These are phyloP conservation scores for Zapornia atra DNA, from an alignment of 2,113 vertebrate genomes.

Conservation along the genomic window DNA sequence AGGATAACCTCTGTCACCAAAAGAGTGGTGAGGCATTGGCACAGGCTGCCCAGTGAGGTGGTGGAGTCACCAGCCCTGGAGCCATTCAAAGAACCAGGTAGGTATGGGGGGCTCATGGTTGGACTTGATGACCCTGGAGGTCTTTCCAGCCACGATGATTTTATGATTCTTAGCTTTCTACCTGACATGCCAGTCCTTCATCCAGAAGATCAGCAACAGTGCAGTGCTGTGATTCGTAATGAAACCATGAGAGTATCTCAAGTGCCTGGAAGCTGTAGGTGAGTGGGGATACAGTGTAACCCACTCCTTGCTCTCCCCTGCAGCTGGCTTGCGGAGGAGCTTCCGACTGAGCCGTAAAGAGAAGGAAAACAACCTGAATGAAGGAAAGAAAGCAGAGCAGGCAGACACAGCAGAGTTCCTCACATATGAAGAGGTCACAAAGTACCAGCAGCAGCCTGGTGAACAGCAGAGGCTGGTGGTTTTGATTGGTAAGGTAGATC, in stretches of 20 bases:
- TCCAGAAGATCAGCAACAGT: neutral
- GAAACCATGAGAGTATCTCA: accelerated
- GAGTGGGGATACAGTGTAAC: neutral
- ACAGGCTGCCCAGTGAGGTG: too few relatives aligned
- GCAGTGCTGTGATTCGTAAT: neutral
- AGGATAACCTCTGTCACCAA: too few relatives aligned
- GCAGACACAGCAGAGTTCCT: slow-evolving; percentile 74
- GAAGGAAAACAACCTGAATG: slow-evolving; percentile 70
- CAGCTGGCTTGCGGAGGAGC: slow-evolving; percentile 90
- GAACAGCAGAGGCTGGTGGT: slow-evolving; percentile 89
- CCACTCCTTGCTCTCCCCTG: neutral
- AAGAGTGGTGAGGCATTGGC: too few relatives aligned
- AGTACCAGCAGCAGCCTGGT: slow-evolving; percentile 82
- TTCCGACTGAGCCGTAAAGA: slow-evolving; percentile 87
- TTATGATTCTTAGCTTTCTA: neutral
- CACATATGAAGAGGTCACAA: slow-evolving; percentile 90
- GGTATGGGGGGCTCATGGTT: too few relatives aligned
- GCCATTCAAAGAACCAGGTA: too few relatives aligned
- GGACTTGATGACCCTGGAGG: too few relatives aligned
- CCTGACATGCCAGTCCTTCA: neutral
- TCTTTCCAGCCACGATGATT: too few relatives aligned
- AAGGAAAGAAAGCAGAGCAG: slow-evolving; percentile 69
- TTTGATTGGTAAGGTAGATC: slow-evolving; percentile 83
- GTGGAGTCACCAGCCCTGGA: too few relatives aligned
- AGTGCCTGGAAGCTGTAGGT: neutral